Evolutionary conservation across 2,797 vertebrate genomes (phyloP), one percentile per base, ranked within the genome.

Genomic region (Glyptemys insculpta): DNA sequence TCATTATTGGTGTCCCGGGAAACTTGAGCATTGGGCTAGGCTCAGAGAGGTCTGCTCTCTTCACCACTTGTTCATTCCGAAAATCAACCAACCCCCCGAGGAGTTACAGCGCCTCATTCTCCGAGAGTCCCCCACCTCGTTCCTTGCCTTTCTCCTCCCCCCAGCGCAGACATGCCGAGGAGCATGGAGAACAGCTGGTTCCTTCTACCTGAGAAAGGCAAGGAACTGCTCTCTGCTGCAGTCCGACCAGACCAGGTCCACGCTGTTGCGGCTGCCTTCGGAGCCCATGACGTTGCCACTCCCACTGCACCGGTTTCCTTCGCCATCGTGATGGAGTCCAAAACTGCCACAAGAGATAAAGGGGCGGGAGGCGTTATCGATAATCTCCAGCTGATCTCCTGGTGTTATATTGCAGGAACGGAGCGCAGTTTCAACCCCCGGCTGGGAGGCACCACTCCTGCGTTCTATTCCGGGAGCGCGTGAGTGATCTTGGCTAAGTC

Each of bases 271-370:
- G 74, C 97, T 98, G 3, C 99, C 98, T 4, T 99, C 99, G 1
- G 99, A 97, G 0, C 99, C 99, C 99, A 99, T 99, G 96, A 99
- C 98, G 91, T 98, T 98, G 8, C 99, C 98, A 2, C 98, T 97
- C 89, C 98, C 97, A 94, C 97, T 97, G 93, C 99, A 99, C 68
- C 56, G 74, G 97, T 99, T 99, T 1, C 97, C 98, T 2, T 96
- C 97, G 0, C 99, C 99, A 2, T 99, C 99, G 0, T 99, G 99
- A 90, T 99, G 98, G 94, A 99, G 98, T 89, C 99, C 99, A 81
- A 99, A 99, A 96, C 99, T 99, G 97, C 0, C 91, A 78, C 10
- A 88, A 65, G 89, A 94, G 68, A 0, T 94, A 16, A 15, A 16
- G 7, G 12, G 37, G 11, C 6, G 25, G 1, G 65, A 19, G 65